These are phyloP conservation scores for Acinonyx jubatus DNA, from an alignment of 2,113 vertebrate species.

Conservation along the genomic window DNA sequence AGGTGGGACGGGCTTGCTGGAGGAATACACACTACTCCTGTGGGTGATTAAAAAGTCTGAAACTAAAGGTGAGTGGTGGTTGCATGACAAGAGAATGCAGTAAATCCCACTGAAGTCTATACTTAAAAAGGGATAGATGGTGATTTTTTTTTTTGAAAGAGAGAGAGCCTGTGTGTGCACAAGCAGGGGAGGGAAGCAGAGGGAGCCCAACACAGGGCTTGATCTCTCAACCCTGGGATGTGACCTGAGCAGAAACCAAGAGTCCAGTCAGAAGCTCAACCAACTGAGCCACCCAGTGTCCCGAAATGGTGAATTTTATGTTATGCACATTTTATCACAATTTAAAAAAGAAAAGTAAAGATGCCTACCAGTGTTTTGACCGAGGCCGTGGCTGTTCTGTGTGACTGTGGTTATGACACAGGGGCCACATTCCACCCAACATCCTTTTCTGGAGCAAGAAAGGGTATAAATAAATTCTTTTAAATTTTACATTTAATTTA, in stretches of 20 bases:
- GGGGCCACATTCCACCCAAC: not conserved
- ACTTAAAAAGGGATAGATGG: not conserved
- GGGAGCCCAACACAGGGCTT: no score
- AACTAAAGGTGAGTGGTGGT: not conserved
- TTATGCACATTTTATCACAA: not conserved
- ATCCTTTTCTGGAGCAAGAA: not conserved
- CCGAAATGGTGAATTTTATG: not conserved
- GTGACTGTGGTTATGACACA: not conserved
- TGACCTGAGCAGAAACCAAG: no score
- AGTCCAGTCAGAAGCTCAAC: no score
- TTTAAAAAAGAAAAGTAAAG: not conserved
- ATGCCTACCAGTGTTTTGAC: rapidly evolving
- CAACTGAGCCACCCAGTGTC: no score
- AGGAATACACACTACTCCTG: not conserved
- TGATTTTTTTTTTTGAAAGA: no score
- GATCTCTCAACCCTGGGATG: no score
- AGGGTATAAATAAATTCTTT: not conserved
- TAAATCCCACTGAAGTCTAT: not conserved
- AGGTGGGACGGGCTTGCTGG: no score
- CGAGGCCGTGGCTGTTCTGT: no score
- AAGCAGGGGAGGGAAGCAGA: no score
- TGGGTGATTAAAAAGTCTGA: not conserved
- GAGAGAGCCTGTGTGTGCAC: no score
- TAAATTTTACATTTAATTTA: not conserved
- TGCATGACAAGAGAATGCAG: rapidly evolving